Conservation (phyloP, 2,888 invertebrate genomes). For the Lutraria lutraria region DNA sequence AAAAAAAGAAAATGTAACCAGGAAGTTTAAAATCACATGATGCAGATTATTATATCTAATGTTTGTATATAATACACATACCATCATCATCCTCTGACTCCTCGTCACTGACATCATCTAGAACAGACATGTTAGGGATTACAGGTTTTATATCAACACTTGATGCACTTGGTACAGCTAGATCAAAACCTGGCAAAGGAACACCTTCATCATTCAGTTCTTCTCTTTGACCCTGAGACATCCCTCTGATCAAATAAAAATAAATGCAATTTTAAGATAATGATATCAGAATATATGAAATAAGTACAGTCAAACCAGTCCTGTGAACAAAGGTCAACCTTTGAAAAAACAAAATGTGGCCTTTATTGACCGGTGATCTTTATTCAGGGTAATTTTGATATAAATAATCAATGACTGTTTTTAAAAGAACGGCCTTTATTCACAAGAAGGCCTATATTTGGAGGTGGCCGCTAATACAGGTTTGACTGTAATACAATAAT, state of each 20-base stretch:
- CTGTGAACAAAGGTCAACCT: too few species aligned
- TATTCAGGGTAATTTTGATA: too few species aligned
- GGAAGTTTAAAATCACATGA: not conserved
- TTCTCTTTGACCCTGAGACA: constrained; percentile 62
- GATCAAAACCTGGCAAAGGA: constrained; percentile 48
- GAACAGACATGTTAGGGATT: constrained; percentile 1
- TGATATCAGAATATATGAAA: too few species aligned
- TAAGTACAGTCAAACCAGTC: too few species aligned
- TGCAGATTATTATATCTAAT: not conserved
- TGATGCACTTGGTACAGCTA: not conserved
- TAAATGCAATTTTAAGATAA: not conserved
- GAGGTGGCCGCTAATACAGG: too few species aligned
- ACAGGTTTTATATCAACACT: constrained; percentile 31
- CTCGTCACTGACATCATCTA: constrained; percentile 52
- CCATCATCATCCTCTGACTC: constrained; percentile 56
- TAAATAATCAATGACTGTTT: too few species aligned
- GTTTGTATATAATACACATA: not conserved
- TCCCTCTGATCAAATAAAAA: constrained; percentile 25
- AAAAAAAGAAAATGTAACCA: too few species aligned
- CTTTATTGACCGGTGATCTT: too few species aligned
- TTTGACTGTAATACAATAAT: too few species aligned
- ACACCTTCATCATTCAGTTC: constrained; percentile 45
- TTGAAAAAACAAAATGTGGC: too few species aligned
- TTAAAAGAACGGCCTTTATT: too few species aligned
- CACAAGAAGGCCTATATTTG: too few species aligned